Evolutionary conservation across 2,888 invertebrate genomes (phyloP).

Genomic region (Chouioia cunea): DNA sequence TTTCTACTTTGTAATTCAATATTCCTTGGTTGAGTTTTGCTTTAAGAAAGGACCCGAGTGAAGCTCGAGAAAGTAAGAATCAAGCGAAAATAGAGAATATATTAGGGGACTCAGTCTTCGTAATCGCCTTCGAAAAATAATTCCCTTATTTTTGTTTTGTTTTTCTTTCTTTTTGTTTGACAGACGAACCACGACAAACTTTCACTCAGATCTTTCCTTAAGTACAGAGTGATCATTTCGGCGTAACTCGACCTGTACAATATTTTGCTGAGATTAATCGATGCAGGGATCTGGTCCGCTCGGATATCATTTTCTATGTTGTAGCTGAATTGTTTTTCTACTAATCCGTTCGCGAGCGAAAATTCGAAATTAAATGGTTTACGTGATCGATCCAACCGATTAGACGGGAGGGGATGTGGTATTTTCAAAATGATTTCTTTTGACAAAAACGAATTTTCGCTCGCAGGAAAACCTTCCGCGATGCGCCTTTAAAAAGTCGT

Average conservation of each 20-base stretch:
- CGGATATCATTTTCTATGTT: conserved; percentile 31
- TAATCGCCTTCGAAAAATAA: conserved; percentile 43
- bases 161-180: conserved; percentile 4
- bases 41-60: conserved; percentile 46
- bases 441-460: conserved; percentile 38
- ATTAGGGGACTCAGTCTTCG: conserved; percentile 38
- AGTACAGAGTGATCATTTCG: conserved; percentile 31
- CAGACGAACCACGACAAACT: conserved; percentile 6
- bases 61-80: conserved; percentile 45
- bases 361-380: conserved; percentile 18
- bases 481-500: conserved; percentile 61
- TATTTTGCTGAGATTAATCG: conserved; percentile 34
- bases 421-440: neutral
- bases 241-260: conserved; percentile 32
- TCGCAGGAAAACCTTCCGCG: conserved; percentile 47
- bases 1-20: conserved; percentile 40
- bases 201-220: conserved; percentile 47
- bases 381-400: conserved; percentile 3
- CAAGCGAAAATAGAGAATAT: conserved; percentile 40
- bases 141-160: conserved; percentile 7
- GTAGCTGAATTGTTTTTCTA: conserved; percentile 33
- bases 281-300: conserved; percentile 47
- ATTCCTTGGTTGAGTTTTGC: conserved; percentile 22
- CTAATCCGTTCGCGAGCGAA: conserved; percentile 37
- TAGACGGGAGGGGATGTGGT: conserved; percentile 3